Evolutionary conservation across 2,888 invertebrate genomes (phyloP).

Genomic region (Megastigmus dorsalis): DNA sequence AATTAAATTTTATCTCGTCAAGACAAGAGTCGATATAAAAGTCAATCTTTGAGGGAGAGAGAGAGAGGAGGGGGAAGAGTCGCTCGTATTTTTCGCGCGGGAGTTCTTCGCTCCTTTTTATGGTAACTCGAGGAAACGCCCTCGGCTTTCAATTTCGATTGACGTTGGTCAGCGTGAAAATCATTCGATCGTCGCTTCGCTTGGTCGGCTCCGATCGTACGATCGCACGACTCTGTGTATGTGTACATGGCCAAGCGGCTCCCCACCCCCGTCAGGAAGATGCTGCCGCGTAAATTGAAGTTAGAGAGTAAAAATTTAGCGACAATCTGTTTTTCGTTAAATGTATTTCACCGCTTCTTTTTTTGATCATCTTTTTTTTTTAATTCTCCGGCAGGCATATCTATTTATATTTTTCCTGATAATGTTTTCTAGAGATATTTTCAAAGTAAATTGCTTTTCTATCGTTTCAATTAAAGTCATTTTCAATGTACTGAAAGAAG

Average conservation of each 20-base stretch:
- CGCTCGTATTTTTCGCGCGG: conserved; percentile 32
- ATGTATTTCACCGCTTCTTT: no score
- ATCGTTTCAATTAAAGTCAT: no score
- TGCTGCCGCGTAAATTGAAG: conserved; percentile 24
- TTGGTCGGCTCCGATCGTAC: no score
- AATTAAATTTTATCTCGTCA: conserved; percentile 47
- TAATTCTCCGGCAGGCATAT: no score
- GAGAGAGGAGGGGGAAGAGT: background rate
- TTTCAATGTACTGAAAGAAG: no score
- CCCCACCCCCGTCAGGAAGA: background rate
- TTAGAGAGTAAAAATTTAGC: background rate
- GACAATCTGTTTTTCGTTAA: background rate
- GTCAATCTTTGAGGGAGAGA: conserved; percentile 23
- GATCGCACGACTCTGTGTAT: no score
- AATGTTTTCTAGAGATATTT: no score
- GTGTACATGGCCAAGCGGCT: no score
- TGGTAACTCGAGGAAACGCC: conserved; percentile 41
- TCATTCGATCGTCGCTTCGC: conserved; percentile 44
- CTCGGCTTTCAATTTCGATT: conserved; percentile 57
- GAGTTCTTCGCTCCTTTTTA: conserved; percentile 30
- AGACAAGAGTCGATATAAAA: conserved; percentile 34
- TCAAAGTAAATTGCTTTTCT: no score
- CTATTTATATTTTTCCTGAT: background rate
- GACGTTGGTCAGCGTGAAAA: conserved; percentile 53
- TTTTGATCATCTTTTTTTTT: no score